Conservation (phyloP, 92 coral and sea anemone species). For the Galaxea fascicularis region DNA sequence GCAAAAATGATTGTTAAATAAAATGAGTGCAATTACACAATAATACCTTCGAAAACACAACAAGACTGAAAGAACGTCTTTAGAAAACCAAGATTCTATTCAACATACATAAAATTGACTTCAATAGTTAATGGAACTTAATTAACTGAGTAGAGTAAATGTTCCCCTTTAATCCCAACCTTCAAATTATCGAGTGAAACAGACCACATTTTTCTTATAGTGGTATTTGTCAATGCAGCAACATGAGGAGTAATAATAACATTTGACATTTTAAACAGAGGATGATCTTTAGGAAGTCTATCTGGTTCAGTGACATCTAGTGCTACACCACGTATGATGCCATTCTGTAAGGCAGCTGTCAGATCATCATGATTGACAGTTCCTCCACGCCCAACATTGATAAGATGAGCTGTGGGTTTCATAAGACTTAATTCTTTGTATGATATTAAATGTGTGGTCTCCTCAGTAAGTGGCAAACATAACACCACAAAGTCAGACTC, state of each 20-base stretch:
- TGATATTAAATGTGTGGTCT: constrained; percentile 72
- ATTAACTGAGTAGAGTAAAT: constrained; percentile 42
- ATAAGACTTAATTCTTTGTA: constrained; percentile 62
- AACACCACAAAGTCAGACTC: constrained; percentile 80
- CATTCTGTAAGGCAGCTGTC: constrained; percentile 68
- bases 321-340: constrained; percentile 79
- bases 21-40: no score
- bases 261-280: constrained; percentile 66
- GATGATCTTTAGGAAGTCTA: constrained; percentile 78
- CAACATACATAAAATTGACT: neutral
- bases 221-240: constrained; percentile 50
- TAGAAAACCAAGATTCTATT: no score
- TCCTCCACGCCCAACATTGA: constrained; percentile 79
- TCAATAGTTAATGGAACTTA: neutral
- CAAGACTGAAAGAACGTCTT: no score
- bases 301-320: constrained; percentile 68
- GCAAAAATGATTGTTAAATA: no score
- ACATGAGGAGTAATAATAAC: constrained; percentile 77
- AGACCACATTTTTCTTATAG: constrained; percentile 21
- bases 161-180: constrained; percentile 61
- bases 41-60: no score
- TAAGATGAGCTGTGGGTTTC: constrained; percentile 78
- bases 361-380: constrained; percentile 79
- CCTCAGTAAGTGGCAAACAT: constrained; percentile 57
- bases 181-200: constrained; percentile 46